Base-by-base conservation (phyloP, 1,140 invertebrate genomes). In the Drosophila ananassae region DNA sequence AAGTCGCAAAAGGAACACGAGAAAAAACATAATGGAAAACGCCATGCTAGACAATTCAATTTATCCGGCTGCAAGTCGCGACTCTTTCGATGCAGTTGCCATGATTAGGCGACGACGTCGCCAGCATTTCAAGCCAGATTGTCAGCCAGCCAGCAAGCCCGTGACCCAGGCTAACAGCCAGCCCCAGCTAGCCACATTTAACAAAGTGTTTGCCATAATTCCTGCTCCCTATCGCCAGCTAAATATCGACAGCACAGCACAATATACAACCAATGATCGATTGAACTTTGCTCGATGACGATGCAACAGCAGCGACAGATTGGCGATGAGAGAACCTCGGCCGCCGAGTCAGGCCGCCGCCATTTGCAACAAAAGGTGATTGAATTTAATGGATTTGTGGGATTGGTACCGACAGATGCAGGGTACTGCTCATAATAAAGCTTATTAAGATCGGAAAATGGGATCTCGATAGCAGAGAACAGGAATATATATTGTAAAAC, bases 131-230 rank as follows among this genome's bases (percentile, higher is more conserved):
- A 50, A 32, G 56, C 39, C 51, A 61, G 32, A 46, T 48, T 30
- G 25, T 28, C 25, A 28, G 32, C 37, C 13, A 37, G 24, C 10
- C 12, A 50, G 41, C 37, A 32, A 10, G 46, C 52, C 60, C 34
- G 61, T 60, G 59, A 37, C 63, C 75, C 73, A 74, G 41, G 30
- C 37, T 21, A 28, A 28, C 25, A 28, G 46, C 47, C 66, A 53
- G 61, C 62, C 64, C 47, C 66, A 53, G 61, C 62, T 72, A 34
- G 69, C 75, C 73, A 77, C 79, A 83, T 83, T 89, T 87, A 87
- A 87, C 82, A 87, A 87, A 87, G 78, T 89, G 82, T 80, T 87
- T 87, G 82, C 82, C 83, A 87, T 87, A 87, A 87, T 87, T 87
- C 53, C 80, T 79, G 78, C 12, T 37, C 79, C 78, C 83, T 87